Base-by-base conservation (phyloP, 2,797 vertebrate species). In the Mormyrops attenuatus region DNA sequence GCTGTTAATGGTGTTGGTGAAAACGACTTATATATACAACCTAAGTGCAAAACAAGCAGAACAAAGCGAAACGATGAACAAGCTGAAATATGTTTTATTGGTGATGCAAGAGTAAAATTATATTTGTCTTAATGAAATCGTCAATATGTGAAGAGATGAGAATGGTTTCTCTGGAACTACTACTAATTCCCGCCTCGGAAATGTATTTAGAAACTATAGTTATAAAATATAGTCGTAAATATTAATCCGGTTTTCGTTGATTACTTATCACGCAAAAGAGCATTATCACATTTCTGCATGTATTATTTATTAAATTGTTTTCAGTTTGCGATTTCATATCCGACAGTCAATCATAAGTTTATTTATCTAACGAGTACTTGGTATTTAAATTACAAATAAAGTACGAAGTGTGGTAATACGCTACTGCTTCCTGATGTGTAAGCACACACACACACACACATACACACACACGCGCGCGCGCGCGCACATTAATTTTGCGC, bases 11-110 rank as follows among this genome's bases (percentile, higher is more conserved):
- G 47, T 77, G 20, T 9, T 89, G 63, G 44, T 30, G 41, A 88
- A 88, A 88, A 66, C n/a, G 41, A 88, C 15, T 60, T 47, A 82
- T 82, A 47, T 47, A 82, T n/a, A 82, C 38, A 82, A 82, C 38
- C 41, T 73, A 73, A 73, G 69, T 73, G 69, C 69, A 73, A 73
- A 73, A 73, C 69, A 73, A 38, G 34, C 69, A 73, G 69, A 73
- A 73, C 34, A 73, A 73, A 73, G 30, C 38, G 69, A 73, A 73
- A 69, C 30, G 13, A 69, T 3, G 66, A 69, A 73, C 30, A 38
- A 73, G 69, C 69, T 73, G 34, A 73, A 34, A 73, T 73, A 15
- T 38, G 34, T 6, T 73, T 38, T 73, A 15, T 38, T 73, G 66
- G 30, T 38, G 30, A 38, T 17, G 69, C 66, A 73, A 38, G 66